phyloP scores from a whole-genome alignment of 1,140 invertebrate genomes.

The Triops cancriformis region DNA sequence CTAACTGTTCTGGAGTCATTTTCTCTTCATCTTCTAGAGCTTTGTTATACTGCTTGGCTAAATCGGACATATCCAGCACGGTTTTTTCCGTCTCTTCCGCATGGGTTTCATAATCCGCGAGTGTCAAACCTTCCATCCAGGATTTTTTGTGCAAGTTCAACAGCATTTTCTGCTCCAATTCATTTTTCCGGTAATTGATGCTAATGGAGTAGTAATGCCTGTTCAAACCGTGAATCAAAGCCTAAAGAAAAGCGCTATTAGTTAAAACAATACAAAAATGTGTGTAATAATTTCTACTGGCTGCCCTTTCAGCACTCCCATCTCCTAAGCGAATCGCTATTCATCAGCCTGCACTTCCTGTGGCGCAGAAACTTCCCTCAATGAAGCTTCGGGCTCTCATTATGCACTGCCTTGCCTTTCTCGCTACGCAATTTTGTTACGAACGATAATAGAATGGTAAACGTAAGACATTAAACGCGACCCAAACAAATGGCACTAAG shows the following conservation, averaged over 20 bases:
- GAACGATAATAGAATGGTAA: no score
- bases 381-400: neutral
- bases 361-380: neutral
- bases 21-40: conserved; percentile 98
- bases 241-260: conserved; percentile 47
- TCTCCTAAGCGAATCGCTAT: no score
- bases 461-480: no score
- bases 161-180: conserved; percentile 98
- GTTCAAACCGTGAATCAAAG: conserved; percentile 96
- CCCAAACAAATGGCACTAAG: no score
- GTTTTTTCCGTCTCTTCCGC: conserved; percentile 84
- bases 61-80: conserved; percentile 90
- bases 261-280: neutral
- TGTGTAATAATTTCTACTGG: neutral
- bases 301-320: no score
- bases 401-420: no score
- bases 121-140: conserved; percentile 95
- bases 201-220: conserved; percentile 99
- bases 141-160: conserved; percentile 98
- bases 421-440: no score
- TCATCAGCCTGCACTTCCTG: neutral
- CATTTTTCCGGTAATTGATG: conserved; percentile 99
- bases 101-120: conserved; percentile 91
- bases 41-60: conserved; percentile 98
- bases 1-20: conserved; percentile 98